Evolutionary conservation across 2,888 invertebrate species (phyloP), one percentile per base, ranked within the genome.

Genomic region (Anarsia innoxiella): DNA sequence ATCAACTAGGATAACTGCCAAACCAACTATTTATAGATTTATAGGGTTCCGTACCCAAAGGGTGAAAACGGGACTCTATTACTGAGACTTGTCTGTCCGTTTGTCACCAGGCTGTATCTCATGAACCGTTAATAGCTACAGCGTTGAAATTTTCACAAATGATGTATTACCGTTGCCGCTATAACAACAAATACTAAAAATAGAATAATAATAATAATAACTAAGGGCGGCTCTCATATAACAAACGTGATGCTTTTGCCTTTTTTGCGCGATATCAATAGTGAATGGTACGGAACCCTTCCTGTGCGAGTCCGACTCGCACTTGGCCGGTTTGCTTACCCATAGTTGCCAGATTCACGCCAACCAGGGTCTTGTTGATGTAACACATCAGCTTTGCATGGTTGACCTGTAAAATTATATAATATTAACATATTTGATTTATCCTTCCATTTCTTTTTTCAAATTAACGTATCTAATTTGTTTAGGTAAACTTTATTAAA

Each of bases 261-360:
- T n/a, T n/a, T n/a, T n/a, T n/a, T n/a, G 19, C 8, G 8, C 19
- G 19, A 19, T 13, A 31, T n/a, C n/a, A n/a, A n/a, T n/a, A n/a
- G n/a, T n/a, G n/a, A n/a, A 15, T 31, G 31, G 31, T 15, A 31
- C 15, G 31, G 31, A 31, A 13, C 31, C 31, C 15, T 28, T 28
- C 28, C n/a, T 31, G 31, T 15, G 31, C 14, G 15, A 31, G 31
- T 31, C 31, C 14, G 31, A 31, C 2, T 31, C 15, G 31, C 31
- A 31, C 15, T 31, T 31, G 31, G 15, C 15, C 15, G 31, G 15
- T 31, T 31, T 31, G 13, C 6, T 25, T 29, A 2, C 8, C 3
- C 19, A 19, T 8, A 19, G 8, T 5, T 19, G 19, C 4, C 19
- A n/a, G n/a, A n/a, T n/a, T n/a, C n/a, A n/a, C n/a, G n/a, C n/a